Conservation (phyloP, 2,113 vertebrate species). For the Cryptoleucopteryx plumbea region DNA sequence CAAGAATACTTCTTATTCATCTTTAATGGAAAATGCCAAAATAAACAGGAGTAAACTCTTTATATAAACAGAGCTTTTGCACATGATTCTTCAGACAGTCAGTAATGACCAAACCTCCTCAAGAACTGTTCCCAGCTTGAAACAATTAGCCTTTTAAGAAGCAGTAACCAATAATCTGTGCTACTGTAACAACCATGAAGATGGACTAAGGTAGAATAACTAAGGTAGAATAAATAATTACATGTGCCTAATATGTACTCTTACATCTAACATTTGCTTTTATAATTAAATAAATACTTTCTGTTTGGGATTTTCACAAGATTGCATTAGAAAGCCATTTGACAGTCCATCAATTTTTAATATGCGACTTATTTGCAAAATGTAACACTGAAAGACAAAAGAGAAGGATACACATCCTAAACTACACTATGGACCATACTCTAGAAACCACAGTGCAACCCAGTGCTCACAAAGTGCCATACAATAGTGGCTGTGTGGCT, state of each 20-base stretch:
- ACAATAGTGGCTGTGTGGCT: not conserved
- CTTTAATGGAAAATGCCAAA: constrained; percentile 12
- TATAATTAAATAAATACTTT: not conserved
- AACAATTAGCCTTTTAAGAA: not conserved
- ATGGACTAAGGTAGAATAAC: not conserved
- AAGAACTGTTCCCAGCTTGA: not conserved
- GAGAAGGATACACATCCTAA: not conserved
- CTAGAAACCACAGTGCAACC: not conserved
- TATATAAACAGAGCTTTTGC: not conserved
- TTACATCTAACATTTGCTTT: not conserved
- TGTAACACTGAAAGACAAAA: not conserved
- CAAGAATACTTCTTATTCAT: not conserved
- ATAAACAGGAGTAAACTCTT: not conserved
- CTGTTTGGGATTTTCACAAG: not conserved
- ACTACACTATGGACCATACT: no score
- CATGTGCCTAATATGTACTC: not conserved
- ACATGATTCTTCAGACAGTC: not conserved
- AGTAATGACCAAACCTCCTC: not conserved
- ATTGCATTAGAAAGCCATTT: not conserved
- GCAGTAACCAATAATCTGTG: not conserved
- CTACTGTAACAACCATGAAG: not conserved
- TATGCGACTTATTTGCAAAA: not conserved
- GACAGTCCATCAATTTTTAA: not conserved
- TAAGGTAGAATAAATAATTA: not conserved
- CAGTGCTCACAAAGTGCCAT: not conserved